Conservation (phyloP, 53 echinoderm and acorn worm genomes). For the Paelopatides confundens region DNA sequence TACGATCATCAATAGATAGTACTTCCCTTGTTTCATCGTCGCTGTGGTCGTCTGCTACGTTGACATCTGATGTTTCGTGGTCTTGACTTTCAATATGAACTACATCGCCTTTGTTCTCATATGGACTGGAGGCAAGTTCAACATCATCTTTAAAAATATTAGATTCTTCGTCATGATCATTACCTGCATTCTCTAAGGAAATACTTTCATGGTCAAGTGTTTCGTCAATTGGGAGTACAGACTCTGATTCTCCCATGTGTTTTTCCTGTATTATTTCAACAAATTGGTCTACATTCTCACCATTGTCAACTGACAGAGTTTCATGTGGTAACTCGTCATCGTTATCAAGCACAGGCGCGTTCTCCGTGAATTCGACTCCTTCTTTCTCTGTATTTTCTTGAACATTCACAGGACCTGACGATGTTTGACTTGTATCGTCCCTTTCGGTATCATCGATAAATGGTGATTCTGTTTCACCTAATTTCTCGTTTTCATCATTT, state of each 20-base stretch:
- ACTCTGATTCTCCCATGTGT: neutral
- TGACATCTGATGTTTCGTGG: no score
- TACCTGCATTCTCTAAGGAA: neutral
- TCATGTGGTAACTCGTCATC: neutral
- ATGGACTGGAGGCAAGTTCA: neutral
- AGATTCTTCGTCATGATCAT: neutral
- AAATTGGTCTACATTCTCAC: neutral
- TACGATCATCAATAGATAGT: no score
- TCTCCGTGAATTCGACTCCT: neutral
- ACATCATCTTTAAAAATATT: neutral
- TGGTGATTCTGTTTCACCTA: neutral
- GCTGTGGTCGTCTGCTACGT: no score
- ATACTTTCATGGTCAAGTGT: neutral
- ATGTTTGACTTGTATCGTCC: no score
- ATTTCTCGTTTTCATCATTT: neutral
- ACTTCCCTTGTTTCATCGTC: no score
- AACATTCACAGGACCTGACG: no score
- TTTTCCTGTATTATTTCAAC: neutral
- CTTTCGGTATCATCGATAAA: no score
- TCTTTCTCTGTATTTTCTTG: no score
- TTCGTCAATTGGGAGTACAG: neutral
- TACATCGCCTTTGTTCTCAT: no score
- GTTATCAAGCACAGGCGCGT: neutral
- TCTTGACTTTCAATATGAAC: no score
- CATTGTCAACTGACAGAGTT: neutral